Conservation (phyloP, 2,888 invertebrate species). For the Zygaena filipendulae region DNA sequence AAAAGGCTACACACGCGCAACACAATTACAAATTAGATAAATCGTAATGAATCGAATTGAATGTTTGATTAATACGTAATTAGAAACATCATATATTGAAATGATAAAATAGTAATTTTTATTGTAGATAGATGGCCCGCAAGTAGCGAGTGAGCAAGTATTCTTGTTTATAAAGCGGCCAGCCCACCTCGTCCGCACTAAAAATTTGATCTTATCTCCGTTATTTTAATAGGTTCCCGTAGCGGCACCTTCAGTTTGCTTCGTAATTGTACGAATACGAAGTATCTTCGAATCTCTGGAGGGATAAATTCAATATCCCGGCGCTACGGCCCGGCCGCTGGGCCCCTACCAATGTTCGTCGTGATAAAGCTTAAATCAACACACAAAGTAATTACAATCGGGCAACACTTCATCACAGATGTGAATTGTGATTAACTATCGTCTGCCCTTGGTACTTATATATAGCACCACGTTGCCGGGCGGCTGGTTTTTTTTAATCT, state of each 20-base stretch:
- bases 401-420: constrained; percentile 59
- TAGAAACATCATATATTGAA: too few species aligned
- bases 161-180: constrained; percentile 51
- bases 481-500: too few species aligned
- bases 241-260: constrained; percentile 58
- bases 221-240: constrained; percentile 66
- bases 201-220: constrained; percentile 61
- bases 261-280: too few species aligned
- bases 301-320: constrained; percentile 55
- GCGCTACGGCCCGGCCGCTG: constrained; percentile 27
- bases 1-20: too few species aligned
- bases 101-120: too few species aligned
- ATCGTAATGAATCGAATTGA: constrained; percentile 59
- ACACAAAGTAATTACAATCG: constrained; percentile 63
- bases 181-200: constrained; percentile 57
- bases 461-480: constrained; percentile 21
- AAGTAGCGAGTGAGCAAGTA: too few species aligned
- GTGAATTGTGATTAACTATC: constrained; percentile 59
- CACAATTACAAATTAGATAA: too few species aligned
- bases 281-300: constrained; percentile 41
- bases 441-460: constrained; percentile 38
- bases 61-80: constrained; percentile 58
- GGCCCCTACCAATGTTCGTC: constrained; percentile 32
- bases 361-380: constrained; percentile 65
- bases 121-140: constrained; percentile 46